Base-by-base conservation (phyloP, 2,888 invertebrate species). In the Platynereis dumerilii region DNA sequence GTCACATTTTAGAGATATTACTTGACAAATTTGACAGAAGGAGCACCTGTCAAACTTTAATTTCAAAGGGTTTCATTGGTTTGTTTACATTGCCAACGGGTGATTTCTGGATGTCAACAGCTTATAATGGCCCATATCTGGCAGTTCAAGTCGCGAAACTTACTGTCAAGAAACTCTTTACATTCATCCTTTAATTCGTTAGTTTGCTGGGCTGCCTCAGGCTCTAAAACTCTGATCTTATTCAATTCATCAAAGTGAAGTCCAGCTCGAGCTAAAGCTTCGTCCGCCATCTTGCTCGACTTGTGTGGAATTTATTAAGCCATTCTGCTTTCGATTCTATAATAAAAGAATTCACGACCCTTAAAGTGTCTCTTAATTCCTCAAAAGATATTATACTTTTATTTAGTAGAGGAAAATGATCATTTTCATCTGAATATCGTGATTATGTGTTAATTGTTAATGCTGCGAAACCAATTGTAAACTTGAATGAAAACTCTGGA, bases 161-260 rank as follows among this genome's bases (percentile, higher is more conserved):
- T 85, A 94, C 94, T 94, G 77, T 90, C 89, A 58, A 91, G 88
- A 83, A 94, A 96, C 77, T 91, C 91, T 79, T 91, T 89, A 82
- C 94, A 94, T 79, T 93, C 92, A 75, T 93, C 91, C 83, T 90
- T 91, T 59, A 96, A 84, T 83, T 94, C 91, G 67, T 88, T 89
- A 1, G 93, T 93, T 83, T 94, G 91, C 75, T 90, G 90, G 15
- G 91, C 87, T 48, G 91, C 88, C 72, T 90, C 89, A 0, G 92
- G 92, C 81, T 93, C 91, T 65, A 93, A 85, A 65, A 92, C 89
- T 56, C 92, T 86, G 66, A 93, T 87, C 85, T 92, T 92, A 79
- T 90, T 91, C 57, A 93, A 88, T 83, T 96, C 95, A 82, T 96
- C 95, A 72, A 96, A 92, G 84, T 90, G 93, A 64, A 96, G 87